Evolutionary conservation across 2,888 invertebrate genomes (phyloP).

Genomic region (Galerucella nymphaeae): DNA sequence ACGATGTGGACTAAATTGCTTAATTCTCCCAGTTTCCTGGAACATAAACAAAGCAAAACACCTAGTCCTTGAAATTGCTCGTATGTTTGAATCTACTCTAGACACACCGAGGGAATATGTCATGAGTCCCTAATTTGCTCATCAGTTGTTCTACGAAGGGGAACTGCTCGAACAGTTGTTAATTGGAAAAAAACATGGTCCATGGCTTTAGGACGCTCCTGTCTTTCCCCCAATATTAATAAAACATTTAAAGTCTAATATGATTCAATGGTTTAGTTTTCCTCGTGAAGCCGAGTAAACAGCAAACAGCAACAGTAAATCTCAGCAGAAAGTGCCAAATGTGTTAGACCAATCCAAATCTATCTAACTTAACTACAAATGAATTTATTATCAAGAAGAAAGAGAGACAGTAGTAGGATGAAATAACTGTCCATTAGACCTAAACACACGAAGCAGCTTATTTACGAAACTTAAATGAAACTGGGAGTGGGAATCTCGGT

Average conservation of each 20-base stretch:
- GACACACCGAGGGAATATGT: slow-evolving; percentile 35
- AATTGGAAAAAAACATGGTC: too few species aligned
- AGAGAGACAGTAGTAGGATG: slow-evolving; percentile 20
- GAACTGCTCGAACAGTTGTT: too few species aligned
- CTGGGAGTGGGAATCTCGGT: not conserved
- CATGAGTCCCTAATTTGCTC: slow-evolving; percentile 39
- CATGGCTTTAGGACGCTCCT: too few species aligned
- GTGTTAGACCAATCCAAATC: not conserved
- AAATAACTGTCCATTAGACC: slow-evolving; percentile 32
- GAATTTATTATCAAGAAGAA: slow-evolving; percentile 20
- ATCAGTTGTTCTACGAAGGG: slow-evolving; percentile 32
- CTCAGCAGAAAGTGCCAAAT: not conserved
- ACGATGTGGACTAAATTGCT: slow-evolving; percentile 52
- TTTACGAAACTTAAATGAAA: slow-evolving; percentile 30
- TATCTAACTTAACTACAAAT: slow-evolving; percentile 13
- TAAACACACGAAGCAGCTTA: slow-evolving; percentile 30
- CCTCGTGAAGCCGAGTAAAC: not conserved
- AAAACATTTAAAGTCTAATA: not conserved
- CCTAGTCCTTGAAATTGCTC: slow-evolving; percentile 47
- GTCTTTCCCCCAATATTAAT: too few species aligned
- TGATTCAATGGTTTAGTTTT: not conserved
- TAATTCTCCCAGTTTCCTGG: slow-evolving; percentile 49
- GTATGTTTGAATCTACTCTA: slow-evolving; percentile 39
- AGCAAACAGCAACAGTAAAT: not conserved
- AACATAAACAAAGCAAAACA: slow-evolving; percentile 50